These are phyloP conservation scores for Micrastur ruficollis DNA, from an alignment of 2,797 vertebrate genomes.

Conservation along the genomic window DNA sequence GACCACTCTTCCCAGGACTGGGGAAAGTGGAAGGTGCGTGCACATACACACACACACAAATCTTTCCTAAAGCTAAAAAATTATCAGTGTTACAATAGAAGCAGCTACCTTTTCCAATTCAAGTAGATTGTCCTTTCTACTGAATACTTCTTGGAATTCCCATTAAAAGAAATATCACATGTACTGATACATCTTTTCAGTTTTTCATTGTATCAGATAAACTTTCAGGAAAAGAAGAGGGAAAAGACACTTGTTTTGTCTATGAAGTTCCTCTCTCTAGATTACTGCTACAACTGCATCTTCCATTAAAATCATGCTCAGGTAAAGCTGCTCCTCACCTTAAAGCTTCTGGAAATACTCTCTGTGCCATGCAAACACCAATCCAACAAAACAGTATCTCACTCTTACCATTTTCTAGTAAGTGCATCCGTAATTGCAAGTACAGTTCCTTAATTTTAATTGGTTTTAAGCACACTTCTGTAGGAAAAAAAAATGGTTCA, in stretches of 20 bases:
- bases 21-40: rapidly evolving
- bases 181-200: neutral
- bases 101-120: neutral
- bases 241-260: neutral
- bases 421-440: neutral
- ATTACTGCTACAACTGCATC: neutral
- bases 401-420: neutral
- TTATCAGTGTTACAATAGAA: neutral
- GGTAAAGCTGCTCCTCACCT: neutral
- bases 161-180: neutral
- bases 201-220: neutral
- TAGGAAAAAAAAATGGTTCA: neutral
- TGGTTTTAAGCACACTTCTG: neutral
- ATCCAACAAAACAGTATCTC: neutral
- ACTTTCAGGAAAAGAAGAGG: neutral
- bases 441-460: neutral
- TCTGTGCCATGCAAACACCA: neutral
- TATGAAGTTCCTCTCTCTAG: neutral
- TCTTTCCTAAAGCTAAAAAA: neutral
- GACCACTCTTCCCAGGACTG: neutral
- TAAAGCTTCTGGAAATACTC: neutral
- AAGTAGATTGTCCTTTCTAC: neutral
- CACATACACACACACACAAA: neutral
- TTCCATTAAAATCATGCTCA: neutral
- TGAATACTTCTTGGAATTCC: neutral